Evolutionary conservation across 2,888 invertebrate genomes (phyloP), one percentile per base, ranked within the genome.

Genomic region (Tholera decimalis): DNA sequence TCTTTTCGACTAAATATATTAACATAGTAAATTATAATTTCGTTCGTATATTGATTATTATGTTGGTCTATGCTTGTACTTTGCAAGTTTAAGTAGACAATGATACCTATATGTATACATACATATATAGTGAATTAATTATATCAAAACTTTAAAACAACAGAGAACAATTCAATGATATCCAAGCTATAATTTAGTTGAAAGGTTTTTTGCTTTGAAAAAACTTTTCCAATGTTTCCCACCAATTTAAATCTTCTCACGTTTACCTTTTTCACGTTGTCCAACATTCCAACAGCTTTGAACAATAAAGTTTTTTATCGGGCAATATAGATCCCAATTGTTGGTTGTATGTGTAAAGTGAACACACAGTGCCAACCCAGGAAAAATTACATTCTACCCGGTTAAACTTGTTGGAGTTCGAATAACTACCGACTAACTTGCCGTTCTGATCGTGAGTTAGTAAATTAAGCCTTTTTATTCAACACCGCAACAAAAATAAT

Each of bases 221-320:
- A 37, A 73, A 30, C 9, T 26, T 43, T 37, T 18, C 8, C 5
- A 55, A 65, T 28, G 44, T 73, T 50, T 43, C 43, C 20, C 8
- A n/a, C 15, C 2, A 30, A 55, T 22, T 55, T 7, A 67, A 50
- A 67, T 55, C 37, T 33, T 67, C 68, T 37, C 24, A 55, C 43
- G 37, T 54, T 54, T 73, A 67, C 49, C 49, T 69, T 54, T 55
- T 69, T 41, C 55, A 43, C 30, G 22, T n/a, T 66, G 55, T 37
- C 47, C 74, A 46, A 49, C 35, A 49, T 37, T 30, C 55, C 55
- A 73, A 69, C 55, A 49, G 68, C 74, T 74, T 67, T 41, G 56
- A 74, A 69, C 43, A 69, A 69, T 50, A 74, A 74, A 74, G 69
- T 69, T 69, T 69, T 67, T 69, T 74, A 69, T 69, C 41, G 56